A percentile compares a stretch with the other conserved stretches of the same genome.
Evolutionary conservation across 1,140 invertebrate genomes (phyloP).

Genomic region (Achroia grisella): DNA sequence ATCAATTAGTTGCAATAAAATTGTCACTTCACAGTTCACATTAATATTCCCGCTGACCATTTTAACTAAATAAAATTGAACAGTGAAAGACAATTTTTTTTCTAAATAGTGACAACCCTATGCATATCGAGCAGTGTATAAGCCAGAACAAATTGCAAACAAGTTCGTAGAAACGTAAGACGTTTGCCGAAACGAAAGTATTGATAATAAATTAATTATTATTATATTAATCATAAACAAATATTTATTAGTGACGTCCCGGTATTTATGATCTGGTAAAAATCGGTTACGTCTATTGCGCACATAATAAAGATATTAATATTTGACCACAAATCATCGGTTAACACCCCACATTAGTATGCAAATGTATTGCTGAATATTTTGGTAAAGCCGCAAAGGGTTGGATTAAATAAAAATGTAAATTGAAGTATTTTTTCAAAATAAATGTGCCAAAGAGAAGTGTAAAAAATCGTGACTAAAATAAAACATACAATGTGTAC

Average conservation of each 20-base stretch:
- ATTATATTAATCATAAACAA: slow-evolving; percentile 26
- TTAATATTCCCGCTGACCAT: too few relatives aligned
- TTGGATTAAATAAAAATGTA: too few relatives aligned
- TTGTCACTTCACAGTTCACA: too few relatives aligned
- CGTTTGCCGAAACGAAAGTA: slow-evolving; percentile 32
- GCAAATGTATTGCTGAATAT: slow-evolving; percentile 15
- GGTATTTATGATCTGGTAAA: slow-evolving; percentile 29
- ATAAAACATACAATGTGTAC: too few relatives aligned
- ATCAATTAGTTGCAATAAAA: too few relatives aligned
- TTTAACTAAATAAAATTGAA: too few relatives aligned
- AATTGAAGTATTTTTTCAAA: too few relatives aligned
- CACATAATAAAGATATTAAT: slow-evolving; percentile 22
- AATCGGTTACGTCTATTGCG: slow-evolving; percentile 6
- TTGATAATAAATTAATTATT: slow-evolving; percentile 35
- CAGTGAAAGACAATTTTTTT: too few relatives aligned
- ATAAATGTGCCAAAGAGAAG: too few relatives aligned
- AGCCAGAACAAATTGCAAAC: slow-evolving; percentile 45
- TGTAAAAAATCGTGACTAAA: too few relatives aligned
- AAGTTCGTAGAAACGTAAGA: slow-evolving; percentile 49
- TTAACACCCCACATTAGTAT: slow-evolving; percentile 25
- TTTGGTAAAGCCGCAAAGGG: too few relatives aligned
- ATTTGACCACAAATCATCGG: slow-evolving; percentile 10
- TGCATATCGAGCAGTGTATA: slow-evolving; percentile 1
- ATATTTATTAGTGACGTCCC: slow-evolving; percentile 37
- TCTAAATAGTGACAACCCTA: slow-evolving; percentile 19